A percentile compares a stretch with the other conserved stretches of the same genome.
These are phyloP conservation scores for Gobius niger DNA, from an alignment of 2,113 vertebrate species.

Conservation along the genomic window DNA sequence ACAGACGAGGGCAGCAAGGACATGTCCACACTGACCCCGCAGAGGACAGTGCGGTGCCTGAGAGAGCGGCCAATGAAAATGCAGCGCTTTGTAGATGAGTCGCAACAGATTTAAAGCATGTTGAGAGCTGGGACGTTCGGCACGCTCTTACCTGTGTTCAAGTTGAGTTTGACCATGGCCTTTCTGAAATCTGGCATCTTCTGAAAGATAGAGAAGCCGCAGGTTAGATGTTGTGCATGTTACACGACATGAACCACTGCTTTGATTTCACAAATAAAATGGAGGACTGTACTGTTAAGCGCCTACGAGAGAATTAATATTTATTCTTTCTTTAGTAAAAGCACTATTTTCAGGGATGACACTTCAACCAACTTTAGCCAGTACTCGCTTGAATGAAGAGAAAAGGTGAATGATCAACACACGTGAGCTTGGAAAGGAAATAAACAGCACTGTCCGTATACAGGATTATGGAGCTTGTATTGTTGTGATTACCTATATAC, in stretches of 20 bases:
- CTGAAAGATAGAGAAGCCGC: background rate
- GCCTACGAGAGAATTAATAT: too few relatives aligned
- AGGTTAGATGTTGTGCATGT: background rate
- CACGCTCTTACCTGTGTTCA: slow-evolving; percentile 56
- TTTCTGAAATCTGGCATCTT: slow-evolving; percentile 51
- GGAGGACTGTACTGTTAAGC: too few relatives aligned
- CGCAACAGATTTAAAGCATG: slow-evolving; percentile 11
- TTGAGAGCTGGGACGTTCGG: slow-evolving; percentile 35
- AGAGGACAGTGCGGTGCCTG: background rate
- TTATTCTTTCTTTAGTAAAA: too few relatives aligned
- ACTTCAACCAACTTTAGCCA: too few relatives aligned
- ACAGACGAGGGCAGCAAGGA: background rate
- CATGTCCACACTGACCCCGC: background rate
- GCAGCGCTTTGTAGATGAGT: background rate
- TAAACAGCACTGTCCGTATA: too few relatives aligned
- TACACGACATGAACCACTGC: too few relatives aligned
- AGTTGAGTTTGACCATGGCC: slow-evolving; percentile 37
- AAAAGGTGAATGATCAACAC: too few relatives aligned
- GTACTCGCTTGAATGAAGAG: too few relatives aligned
- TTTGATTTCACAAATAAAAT: too few relatives aligned
- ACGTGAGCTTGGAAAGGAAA: too few relatives aligned
- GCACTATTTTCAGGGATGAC: too few relatives aligned
- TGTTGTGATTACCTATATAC: background rate
- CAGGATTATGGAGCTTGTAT: too few relatives aligned
- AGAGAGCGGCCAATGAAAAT: background rate